These are phyloP conservation scores for Cephalophus harveyi DNA, from an alignment of 2,113 vertebrate genomes.

Conservation along the genomic window DNA sequence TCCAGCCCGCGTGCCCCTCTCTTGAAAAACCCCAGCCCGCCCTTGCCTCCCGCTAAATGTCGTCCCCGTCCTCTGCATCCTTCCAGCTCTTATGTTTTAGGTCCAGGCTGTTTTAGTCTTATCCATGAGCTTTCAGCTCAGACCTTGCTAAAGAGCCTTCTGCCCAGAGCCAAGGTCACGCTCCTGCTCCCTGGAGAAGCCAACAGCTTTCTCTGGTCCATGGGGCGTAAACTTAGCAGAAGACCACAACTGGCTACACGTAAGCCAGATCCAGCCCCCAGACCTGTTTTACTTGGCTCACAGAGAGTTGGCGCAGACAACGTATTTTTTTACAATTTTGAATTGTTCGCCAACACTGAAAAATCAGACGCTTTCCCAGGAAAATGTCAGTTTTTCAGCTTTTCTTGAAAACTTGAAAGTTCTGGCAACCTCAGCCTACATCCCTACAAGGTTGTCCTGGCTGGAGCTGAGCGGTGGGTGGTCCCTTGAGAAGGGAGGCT, in stretches of 20 bases:
- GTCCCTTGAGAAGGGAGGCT: background rate
- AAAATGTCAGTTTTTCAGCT: conserved; percentile 1
- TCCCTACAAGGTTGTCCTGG: background rate
- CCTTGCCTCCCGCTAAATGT: rapidly evolving
- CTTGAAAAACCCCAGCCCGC: background rate
- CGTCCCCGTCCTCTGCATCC: background rate
- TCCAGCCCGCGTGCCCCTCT: background rate
- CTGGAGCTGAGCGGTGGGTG: background rate
- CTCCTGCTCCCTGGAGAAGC: background rate
- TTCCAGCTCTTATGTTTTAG: background rate
- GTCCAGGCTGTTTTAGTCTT: background rate
- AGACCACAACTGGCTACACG: background rate
- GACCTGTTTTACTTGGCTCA: background rate
- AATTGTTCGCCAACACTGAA: conserved; percentile 8
- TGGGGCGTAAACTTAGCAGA: background rate
- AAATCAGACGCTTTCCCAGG: conserved; percentile 17
- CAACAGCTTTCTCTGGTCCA: background rate
- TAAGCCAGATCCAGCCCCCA: background rate
- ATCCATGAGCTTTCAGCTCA: background rate
- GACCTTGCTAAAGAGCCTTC: background rate
- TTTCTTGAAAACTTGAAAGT: background rate
- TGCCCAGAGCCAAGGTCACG: background rate
- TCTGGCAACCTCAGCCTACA: background rate
- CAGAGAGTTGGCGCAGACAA: background rate
- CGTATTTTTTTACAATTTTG: background rate